Evolutionary conservation across 2,888 invertebrate genomes (phyloP).

Genomic region (Opisthograptis luteolata): DNA sequence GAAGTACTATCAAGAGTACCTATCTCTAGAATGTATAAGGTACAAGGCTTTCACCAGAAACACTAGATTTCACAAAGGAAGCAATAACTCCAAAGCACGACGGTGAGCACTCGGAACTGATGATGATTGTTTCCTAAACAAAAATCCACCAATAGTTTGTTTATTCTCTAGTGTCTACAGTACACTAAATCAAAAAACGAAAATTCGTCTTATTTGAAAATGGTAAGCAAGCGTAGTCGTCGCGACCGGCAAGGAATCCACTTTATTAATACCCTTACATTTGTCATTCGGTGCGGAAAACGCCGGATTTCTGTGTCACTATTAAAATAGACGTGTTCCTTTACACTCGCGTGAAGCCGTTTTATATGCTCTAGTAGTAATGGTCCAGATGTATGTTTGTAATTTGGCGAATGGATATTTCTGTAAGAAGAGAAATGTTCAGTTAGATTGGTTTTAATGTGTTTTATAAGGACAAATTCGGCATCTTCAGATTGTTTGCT

Average conservation of each 20-base stretch:
- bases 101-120: background rate
- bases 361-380: constrained; percentile 33
- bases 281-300: constrained; percentile 57
- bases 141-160: constrained; percentile 4
- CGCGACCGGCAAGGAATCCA: constrained; percentile 36
- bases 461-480: background rate
- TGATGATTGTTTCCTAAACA: background rate
- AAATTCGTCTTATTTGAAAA: constrained; percentile 21
- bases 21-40: too few species aligned
- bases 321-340: constrained; percentile 56
- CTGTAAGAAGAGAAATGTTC: background rate
- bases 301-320: constrained; percentile 56
- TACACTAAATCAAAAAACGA: too few species aligned
- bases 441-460: background rate
- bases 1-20: too few species aligned
- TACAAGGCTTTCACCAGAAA: background rate
- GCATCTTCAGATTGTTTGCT: too few species aligned
- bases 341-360: constrained; percentile 37
- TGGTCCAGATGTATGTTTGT: constrained; percentile 15
- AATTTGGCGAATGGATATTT: constrained; percentile 21
- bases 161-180: background rate
- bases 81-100: background rate
- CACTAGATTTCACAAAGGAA: background rate
- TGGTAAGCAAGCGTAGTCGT: constrained; percentile 23
- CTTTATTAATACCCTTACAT: constrained; percentile 63